Conservation (phyloP, 2,797 vertebrate genomes). For the Threskiornis aethiopicus region DNA sequence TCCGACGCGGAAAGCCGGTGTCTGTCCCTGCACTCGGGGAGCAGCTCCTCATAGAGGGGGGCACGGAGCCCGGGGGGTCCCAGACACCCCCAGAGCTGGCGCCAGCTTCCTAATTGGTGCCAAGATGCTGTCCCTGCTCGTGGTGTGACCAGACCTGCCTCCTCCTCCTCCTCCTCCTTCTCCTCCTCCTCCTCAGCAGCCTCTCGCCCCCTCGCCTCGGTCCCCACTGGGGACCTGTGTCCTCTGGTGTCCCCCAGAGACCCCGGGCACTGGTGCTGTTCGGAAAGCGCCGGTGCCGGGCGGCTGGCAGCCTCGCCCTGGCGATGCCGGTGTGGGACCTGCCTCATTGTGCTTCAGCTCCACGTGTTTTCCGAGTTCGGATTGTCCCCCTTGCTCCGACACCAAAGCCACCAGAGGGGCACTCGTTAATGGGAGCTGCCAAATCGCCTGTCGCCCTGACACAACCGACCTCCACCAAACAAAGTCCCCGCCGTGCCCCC, state of each 20-base stretch:
- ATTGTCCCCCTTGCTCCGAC: not conserved
- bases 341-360: rapidly evolving
- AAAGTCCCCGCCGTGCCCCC: rapidly evolving
- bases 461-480: rapidly evolving
- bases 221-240: not conserved
- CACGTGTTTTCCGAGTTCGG: rapidly evolving
- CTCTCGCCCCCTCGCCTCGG: rapidly evolving
- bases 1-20: rapidly evolving
- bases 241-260: not conserved
- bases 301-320: not conserved
- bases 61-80: not conserved
- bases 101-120: not conserved
- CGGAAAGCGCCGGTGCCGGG: not conserved
- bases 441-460: not conserved
- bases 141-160: not conserved
- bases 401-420: rapidly evolving
- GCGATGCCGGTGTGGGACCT: rapidly evolving
- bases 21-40: rapidly evolving
- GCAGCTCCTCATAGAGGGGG: not conserved
- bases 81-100: not conserved
- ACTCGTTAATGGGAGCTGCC: not conserved
- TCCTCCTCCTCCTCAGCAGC: not conserved
- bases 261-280: not conserved
- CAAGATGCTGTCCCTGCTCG: rapidly evolving
- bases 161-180: not conserved